These are phyloP conservation scores for Ricordea florida DNA, from an alignment of 92 coral and sea anemone species.

Conservation along the genomic window DNA sequence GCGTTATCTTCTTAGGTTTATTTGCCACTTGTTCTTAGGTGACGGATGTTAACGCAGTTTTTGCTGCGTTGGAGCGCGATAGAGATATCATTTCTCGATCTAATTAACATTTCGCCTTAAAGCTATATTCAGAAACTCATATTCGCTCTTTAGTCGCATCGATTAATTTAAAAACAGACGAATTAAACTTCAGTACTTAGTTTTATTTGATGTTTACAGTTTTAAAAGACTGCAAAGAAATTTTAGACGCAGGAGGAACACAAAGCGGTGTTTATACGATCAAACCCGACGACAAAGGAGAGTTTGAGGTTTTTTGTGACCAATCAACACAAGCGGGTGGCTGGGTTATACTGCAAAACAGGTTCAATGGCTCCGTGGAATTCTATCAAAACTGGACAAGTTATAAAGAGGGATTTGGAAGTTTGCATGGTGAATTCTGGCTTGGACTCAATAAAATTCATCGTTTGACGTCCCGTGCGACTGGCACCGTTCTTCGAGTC, in stretches of 20 bases:
- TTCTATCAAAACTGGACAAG: conserved; percentile 18
- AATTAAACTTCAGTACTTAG: neutral
- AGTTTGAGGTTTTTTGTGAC: conserved; percentile 31
- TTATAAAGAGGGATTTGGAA: conserved; percentile 32
- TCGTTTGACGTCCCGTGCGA: neutral
- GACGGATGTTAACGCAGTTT: too few species aligned
- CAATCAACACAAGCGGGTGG: conserved; percentile 11
- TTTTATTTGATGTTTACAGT: neutral
- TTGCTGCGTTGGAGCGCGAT: too few species aligned
- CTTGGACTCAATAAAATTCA: conserved; percentile 35
- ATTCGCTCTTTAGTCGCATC: too few species aligned
- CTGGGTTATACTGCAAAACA: conserved; percentile 23
- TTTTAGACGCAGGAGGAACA: neutral
- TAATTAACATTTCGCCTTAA: too few species aligned
- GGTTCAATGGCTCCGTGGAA: conserved; percentile 17
- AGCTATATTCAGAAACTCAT: too few species aligned
- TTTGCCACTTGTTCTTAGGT: too few species aligned
- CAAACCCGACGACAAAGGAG: neutral
- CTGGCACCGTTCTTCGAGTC: neutral
- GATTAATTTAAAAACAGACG: too few species aligned
- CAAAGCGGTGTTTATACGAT: conserved; percentile 3
- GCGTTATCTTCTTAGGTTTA: too few species aligned
- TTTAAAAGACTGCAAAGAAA: neutral
- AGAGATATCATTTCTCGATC: too few species aligned
- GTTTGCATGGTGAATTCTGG: conserved; percentile 22